Evolutionary conservation across 2,113 vertebrate genomes (phyloP), one percentile per base, ranked within the genome.

Genomic region (Turnix velox): DNA sequence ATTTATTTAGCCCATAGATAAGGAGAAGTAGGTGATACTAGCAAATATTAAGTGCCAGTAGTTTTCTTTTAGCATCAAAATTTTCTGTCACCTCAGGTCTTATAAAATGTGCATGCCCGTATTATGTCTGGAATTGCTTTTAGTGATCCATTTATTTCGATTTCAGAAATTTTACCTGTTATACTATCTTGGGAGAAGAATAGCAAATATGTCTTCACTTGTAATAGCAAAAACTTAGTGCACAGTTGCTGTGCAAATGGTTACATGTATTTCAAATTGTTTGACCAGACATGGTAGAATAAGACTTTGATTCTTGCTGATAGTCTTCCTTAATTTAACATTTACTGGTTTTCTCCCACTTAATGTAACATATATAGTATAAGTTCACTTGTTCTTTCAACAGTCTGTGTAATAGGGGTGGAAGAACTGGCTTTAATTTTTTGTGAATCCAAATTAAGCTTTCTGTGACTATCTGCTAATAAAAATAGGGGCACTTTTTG

Each of bases 401-500:
- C 40, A 4, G 2, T 5, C 7, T 49, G 51, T 65, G 51, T 33
- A 68, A 57, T 42, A 54, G 4, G 27, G 42, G 19, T 35, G 57
- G 33, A 73, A 69, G 33, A 73, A 58, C 46, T 57, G 0, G 1
- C 8, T 52, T 65, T 78, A 17, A 63, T 84, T 87, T 92, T 18
- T 37, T 65, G 18, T 75, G 58, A 88, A 65, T 72, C 18, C 33
- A 66, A 78, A 87, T 57, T 30, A 91, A 95, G 92, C 94, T 96
- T 93, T 93, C 84, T 76, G 77, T 57, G 79, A n/a, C 83, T 82
- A 30, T 88, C 80, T 77, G 78, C 91, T 97, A 85, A 79, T 94
- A 96, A 90, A 94, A 96, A 80, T 55, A 91, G 95, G 96, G 91
- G 30, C 13, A 10, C 75, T 66, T 94, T 96, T 91, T 80, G 80